Evolutionary conservation across 2,113 vertebrate genomes (phyloP).

Genomic region (Microcebus griseorufus): DNA sequence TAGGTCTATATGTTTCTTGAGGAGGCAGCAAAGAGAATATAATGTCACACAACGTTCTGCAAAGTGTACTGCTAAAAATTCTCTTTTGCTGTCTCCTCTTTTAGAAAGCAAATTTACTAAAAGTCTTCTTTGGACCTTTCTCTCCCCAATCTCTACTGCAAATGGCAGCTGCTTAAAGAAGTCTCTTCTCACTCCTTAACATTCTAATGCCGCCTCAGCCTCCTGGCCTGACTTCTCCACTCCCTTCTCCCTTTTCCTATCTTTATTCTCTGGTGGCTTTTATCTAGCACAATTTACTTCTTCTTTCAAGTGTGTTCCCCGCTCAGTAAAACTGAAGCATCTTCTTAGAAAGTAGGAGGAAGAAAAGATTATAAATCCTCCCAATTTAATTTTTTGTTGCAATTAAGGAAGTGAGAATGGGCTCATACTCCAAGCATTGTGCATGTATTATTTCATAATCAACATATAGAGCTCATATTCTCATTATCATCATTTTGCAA

Average conservation of each 20-base stretch:
- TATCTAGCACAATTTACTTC: background rate
- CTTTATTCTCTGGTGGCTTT: background rate
- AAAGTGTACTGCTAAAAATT: background rate
- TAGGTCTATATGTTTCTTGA: background rate
- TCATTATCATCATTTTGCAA: background rate
- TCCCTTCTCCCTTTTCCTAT: background rate
- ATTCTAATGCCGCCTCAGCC: background rate
- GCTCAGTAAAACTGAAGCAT: background rate
- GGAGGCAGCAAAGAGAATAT: background rate
- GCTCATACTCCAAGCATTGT: background rate
- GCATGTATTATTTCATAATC: background rate
- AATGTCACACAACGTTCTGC: background rate
- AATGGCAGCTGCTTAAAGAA: background rate
- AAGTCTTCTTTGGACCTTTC: background rate
- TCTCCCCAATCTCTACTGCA: background rate
- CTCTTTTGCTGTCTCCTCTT: slow-evolving; percentile 1
- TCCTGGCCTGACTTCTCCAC: background rate
- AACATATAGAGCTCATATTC: background rate
- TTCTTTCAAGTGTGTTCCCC: background rate
- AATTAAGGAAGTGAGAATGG: background rate
- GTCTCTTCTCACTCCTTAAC: background rate
- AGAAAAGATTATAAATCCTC: background rate
- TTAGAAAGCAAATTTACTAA: slow-evolving; percentile 16
- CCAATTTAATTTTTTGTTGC: background rate
- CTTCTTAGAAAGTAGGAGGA: background rate